These are phyloP conservation scores for Bergia sp. DNA, from an alignment of 92 coral and sea anemone species.

Conservation along the genomic window DNA sequence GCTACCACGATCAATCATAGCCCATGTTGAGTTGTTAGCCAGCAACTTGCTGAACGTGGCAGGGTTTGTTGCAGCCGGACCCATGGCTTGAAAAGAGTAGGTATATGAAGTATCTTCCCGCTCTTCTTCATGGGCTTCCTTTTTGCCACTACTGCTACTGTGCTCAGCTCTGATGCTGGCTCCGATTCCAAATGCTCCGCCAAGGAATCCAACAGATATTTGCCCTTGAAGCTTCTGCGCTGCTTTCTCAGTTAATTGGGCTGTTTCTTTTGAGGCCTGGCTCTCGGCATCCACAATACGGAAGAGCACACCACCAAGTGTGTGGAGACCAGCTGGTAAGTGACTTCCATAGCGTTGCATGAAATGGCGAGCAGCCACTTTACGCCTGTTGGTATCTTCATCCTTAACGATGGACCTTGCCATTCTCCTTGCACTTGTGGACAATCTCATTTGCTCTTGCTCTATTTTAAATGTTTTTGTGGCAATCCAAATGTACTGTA, in stretches of 20 bases:
- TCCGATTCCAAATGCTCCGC: conserved; percentile 49
- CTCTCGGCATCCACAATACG: conserved; percentile 50
- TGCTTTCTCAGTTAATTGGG: conserved; percentile 49
- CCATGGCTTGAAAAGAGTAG: conserved; percentile 52
- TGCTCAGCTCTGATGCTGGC: conserved; percentile 18
- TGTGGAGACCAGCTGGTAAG: conserved; percentile 59
- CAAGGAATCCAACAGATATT: conserved; percentile 52
- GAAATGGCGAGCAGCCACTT: conserved; percentile 48
- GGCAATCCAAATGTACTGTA: conserved; percentile 49
- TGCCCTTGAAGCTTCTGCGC: conserved; percentile 43
- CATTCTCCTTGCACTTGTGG: conserved; percentile 32
- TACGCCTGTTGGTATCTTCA: neutral
- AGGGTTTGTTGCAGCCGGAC: conserved; percentile 57
- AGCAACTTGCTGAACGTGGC: conserved; percentile 53
- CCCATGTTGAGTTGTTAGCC: conserved; percentile 54
- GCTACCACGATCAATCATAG: conserved; percentile 58
- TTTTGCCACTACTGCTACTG: conserved; percentile 16
- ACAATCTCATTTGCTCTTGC: conserved; percentile 22
- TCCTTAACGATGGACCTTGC: conserved; percentile 26
- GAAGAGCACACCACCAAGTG: conserved; percentile 66
- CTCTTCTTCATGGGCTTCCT: neutral
- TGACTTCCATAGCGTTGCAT: conserved; percentile 64
- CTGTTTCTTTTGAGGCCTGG: neutral
- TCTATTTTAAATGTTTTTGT: conserved; percentile 44
- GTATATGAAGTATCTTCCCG: conserved; percentile 33